Conservation (phyloP, 2,113 vertebrate species). For the Silurus glanis region DNA sequence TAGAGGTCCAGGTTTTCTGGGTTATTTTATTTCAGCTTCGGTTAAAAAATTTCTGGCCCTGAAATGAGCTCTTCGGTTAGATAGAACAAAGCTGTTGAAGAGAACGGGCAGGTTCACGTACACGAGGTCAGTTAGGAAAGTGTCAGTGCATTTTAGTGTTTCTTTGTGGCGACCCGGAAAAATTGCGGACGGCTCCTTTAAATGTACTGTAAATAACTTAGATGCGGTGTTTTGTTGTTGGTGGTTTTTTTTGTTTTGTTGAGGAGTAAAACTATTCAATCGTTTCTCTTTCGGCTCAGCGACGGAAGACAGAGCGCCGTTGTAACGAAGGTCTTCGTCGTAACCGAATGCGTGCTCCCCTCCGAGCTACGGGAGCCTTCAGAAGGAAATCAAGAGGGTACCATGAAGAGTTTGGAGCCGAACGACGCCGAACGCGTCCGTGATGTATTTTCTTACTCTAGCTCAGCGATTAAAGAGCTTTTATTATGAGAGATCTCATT, state of each 20-base stretch:
- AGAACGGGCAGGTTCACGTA: neutral
- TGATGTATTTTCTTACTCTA: neutral
- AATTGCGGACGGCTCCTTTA: neutral
- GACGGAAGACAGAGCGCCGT: slow-evolving; percentile 84
- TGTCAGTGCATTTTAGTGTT: no score
- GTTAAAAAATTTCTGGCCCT: neutral
- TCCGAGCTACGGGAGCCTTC: slow-evolving; percentile 47
- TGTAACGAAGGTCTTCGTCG: slow-evolving; percentile 88
- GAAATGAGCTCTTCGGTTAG: neutral
- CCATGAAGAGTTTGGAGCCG: slow-evolving; percentile 45
- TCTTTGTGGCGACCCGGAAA: neutral
- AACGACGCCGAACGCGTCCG: slow-evolving; percentile 58
- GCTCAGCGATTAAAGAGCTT: neutral
- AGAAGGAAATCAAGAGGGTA: slow-evolving; percentile 64
- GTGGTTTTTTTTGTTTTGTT: neutral
- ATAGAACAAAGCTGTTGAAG: neutral
- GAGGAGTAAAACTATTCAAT: no score
- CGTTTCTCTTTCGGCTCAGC: slow-evolving; percentile 62
- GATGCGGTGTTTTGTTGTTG: neutral
- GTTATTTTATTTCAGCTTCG: neutral
- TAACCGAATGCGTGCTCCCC: slow-evolving; percentile 63
- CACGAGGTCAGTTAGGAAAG: neutral
- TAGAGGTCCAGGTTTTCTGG: no score
- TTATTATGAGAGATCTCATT: neutral
- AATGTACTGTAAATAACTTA: neutral